Base-by-base conservation (phyloP, 2,113 vertebrate species). In the Actenoides hombroni region DNA sequence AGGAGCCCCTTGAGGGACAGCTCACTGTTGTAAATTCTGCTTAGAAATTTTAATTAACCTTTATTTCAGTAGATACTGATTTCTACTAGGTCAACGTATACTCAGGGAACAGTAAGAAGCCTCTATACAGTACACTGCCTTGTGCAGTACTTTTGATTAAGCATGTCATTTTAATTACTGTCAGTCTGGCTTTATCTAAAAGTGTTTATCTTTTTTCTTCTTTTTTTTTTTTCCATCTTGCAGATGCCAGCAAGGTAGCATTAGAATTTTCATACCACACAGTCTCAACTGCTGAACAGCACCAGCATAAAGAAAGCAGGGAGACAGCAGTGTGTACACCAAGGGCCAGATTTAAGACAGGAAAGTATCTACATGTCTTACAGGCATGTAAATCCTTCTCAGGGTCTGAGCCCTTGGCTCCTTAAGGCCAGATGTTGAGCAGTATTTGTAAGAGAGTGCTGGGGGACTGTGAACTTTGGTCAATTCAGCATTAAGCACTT, bases 11-110 rank as follows among this genome's bases (percentile, higher is more conserved):
- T 64, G 44, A 92, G 81, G 44, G 48, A 79, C 19, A 86, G 37
- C 39, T 93, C 37, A 17, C n/a, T 53, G 77, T 69, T 70, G 20
- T 63, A 88, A 94, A 84, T 84, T 92, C 35, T 93, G 28, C 37
- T 94, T 78, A 81, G 78, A 88, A 84, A 90, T 89, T 93, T 86
- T 86, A 86, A 93, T 95, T 92, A 78, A 93, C 46, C 42, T 93
- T 91, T 94, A 35, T 90, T 97, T 94, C 71, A 71, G 33, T 76
- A 63, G 73, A 60, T 84, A 37, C 20, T 92, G 53, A 73, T 93
- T 95, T 86, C 83, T 88, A 63, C 56, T 81, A 65, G 92, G 86
- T 84, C 82, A 89, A 82, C 46, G 53, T 74, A 80, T 53, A 80
- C 49, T 76, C 57, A 68, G 44, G 42, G 33, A 88, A 56, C 61